Evolutionary conservation across 2,113 vertebrate genomes (phyloP).

Genomic region (Chrysochloris asiatica): DNA sequence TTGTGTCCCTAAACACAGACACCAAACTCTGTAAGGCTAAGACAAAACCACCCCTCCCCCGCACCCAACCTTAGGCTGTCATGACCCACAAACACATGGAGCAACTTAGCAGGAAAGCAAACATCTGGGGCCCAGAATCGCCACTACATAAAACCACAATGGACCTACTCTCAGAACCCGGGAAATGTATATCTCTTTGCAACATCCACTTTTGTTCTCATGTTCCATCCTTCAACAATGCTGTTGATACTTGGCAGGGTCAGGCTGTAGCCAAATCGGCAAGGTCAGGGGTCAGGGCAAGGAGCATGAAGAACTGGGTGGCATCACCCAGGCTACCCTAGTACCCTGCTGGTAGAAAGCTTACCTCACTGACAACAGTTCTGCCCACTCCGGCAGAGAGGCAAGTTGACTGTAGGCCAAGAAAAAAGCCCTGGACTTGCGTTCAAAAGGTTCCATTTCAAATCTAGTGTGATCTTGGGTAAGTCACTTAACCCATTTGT

Average conservation of each 20-base stretch:
- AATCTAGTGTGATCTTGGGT: too few species aligned
- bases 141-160: background rate
- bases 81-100: background rate
- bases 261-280: background rate
- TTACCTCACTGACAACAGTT: background rate
- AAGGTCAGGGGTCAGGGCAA: background rate
- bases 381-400: rapidly evolving
- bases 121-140: slow-evolving; percentile 10
- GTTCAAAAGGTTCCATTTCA: background rate
- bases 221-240: background rate
- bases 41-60: background rate
- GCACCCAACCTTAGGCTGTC: background rate
- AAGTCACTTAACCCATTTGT: background rate
- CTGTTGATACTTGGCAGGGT: background rate
- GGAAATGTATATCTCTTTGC: background rate
- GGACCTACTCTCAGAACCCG: background rate
- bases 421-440: background rate
- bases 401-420: too few species aligned
- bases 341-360: background rate
- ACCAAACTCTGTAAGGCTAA: background rate
- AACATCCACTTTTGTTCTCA: background rate
- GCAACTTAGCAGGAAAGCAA: background rate
- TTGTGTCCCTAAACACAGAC: background rate
- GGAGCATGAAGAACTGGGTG: background rate
- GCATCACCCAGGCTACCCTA: background rate